Conservation (phyloP, 2,113 vertebrate genomes). For the Deroptyus accipitrinus region DNA sequence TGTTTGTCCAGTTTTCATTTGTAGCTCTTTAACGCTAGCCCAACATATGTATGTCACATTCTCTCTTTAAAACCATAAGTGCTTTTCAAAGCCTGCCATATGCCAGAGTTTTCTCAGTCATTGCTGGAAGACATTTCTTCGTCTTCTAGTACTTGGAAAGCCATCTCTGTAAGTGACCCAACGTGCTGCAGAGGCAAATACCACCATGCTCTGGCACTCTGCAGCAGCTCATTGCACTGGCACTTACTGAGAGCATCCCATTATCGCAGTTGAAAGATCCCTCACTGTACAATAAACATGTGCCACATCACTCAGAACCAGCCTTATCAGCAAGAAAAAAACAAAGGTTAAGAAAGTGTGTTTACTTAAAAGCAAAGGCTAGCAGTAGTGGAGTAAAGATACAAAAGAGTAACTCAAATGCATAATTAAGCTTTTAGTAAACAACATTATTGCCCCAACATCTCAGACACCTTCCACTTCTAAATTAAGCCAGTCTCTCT, state of each 20-base stretch:
- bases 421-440: background rate
- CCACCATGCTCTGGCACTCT: background rate
- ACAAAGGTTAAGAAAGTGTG: background rate
- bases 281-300: background rate
- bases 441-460: background rate
- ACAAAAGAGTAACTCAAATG: background rate
- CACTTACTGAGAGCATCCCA: background rate
- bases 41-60: conserved; percentile 15
- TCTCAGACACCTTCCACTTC: background rate
- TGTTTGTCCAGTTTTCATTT: background rate
- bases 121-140: background rate
- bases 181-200: background rate
- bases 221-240: background rate
- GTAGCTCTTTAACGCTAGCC: background rate
- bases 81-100: background rate
- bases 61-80: background rate
- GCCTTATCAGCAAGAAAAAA: background rate
- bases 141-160: background rate
- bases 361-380: background rate
- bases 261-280: background rate
- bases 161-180: background rate
- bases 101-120: background rate
- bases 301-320: background rate
- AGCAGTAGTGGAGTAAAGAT: background rate
- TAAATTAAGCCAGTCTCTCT: background rate